These are phyloP conservation scores for Rhyacichthys aspro DNA, from an alignment of 2,797 vertebrate species.

Conservation along the genomic window DNA sequence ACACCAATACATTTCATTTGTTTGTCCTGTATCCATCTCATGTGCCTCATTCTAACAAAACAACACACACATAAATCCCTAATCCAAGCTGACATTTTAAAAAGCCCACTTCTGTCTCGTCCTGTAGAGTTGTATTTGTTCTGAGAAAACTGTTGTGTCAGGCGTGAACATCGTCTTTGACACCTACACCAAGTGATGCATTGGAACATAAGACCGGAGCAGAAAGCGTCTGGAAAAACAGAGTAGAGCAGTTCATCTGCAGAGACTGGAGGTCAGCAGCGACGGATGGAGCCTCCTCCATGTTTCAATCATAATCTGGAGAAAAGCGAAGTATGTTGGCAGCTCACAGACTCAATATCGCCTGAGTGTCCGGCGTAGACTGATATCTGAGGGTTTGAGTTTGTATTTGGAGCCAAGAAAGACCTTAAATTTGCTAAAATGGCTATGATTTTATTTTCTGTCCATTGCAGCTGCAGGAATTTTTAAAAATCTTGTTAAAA, in stretches of 20 bases:
- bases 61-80: constrained; percentile 12
- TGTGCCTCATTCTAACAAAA: not conserved
- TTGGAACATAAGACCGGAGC: constrained; percentile 12
- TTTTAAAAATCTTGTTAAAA: too few species aligned
- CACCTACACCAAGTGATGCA: constrained; percentile 27
- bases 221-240: constrained; percentile 23
- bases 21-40: too few species aligned
- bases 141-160: constrained; percentile 33
- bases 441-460: too few species aligned
- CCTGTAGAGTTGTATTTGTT: constrained; percentile 27
- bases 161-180: constrained; percentile 4
- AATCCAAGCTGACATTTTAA: constrained; percentile 13
- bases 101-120: constrained; percentile 7
- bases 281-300: constrained; percentile 1
- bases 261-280: constrained; percentile 22
- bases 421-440: not conserved
- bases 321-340: constrained; percentile 1
- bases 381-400: not conserved
- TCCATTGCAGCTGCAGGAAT: too few species aligned
- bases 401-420: not conserved
- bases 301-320: constrained; percentile 6
- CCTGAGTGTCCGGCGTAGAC: not conserved
- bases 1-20: too few species aligned
- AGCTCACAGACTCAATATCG: not conserved
- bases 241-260: constrained; percentile 15